Evolutionary conservation across 2,888 invertebrate genomes (phyloP), one percentile per base, ranked within the genome.

Genomic region (Rutpela maculata): DNA sequence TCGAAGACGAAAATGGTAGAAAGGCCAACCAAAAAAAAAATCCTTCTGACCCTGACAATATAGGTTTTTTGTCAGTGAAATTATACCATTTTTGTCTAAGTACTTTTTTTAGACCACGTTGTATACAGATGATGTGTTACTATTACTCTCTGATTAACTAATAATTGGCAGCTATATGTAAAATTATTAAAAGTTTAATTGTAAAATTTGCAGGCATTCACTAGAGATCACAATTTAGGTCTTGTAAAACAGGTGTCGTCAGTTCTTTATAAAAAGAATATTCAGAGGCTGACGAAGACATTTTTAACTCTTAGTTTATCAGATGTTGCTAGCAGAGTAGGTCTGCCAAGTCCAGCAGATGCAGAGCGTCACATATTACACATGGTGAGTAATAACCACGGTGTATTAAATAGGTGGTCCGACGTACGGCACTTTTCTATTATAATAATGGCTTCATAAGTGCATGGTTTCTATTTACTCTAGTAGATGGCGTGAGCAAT

Each of bases 241-340:
- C 90, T 96, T 81, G 95, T 95, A 15, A 95, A 95, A 87, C 96
- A 96, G 93, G 97, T 98, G 65, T 91, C 96, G 68, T 94, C 95
- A 82, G 97, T 97, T 80, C 93, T 98, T 89, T 97, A 97, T 89
- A 98, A 98, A 91, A 97, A 98, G 89, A 98, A 98, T 90, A 99
- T 99, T 85, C 98, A 98, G 90, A 93, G 98, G 88, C 92, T 99
- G 81, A 99, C 98, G 31, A 98, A 98, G 90, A 98, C 98, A 31
- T 98, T 98, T 90, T 91, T 98, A 84, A 98, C 98, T 0, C 91
- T 98, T 70, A 97, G 97, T 57, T 90, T 98, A 83, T 93, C 94
- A 70, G 98, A 98, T 91, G 97, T 98, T 76, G 97, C 97, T 0
- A 95, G 96, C 85, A 92, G 98, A 86, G 98, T 98, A 59, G 96